These are phyloP conservation scores for Oryzias melastigma DNA, from an alignment of 2,113 vertebrate genomes.

Conservation along the genomic window DNA sequence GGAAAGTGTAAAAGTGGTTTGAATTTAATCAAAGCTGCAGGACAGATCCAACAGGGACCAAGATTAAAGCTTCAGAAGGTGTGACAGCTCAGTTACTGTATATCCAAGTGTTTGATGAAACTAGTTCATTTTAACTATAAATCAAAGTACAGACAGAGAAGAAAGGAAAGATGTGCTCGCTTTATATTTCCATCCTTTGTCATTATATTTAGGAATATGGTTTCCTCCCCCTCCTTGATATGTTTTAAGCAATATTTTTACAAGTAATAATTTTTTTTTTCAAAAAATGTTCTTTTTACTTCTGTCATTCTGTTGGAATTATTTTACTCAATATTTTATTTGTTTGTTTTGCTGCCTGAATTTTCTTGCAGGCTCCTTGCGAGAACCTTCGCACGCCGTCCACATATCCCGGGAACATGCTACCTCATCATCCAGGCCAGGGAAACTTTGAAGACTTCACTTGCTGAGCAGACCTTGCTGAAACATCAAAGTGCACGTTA, in stretches of 20 bases:
- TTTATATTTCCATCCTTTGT: slow-evolving; percentile 13
- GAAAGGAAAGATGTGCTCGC: slow-evolving; percentile 12
- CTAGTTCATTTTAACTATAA: slow-evolving; percentile 58
- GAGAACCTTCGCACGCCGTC: slow-evolving; percentile 92
- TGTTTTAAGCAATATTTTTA: slow-evolving; percentile 13
- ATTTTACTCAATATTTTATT: slow-evolving; percentile 1
- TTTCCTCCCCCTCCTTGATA: slow-evolving; percentile 3
- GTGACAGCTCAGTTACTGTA: slow-evolving; percentile 61
- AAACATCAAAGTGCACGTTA: slow-evolving; percentile 46
- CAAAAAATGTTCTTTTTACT: too few relatives aligned
- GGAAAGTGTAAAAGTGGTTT: slow-evolving; percentile 39
- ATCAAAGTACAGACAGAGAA: slow-evolving; percentile 17
- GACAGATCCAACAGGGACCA: slow-evolving; percentile 37
- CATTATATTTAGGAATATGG: slow-evolving; percentile 14
- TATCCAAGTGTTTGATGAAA: slow-evolving; percentile 59
- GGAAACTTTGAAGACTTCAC: slow-evolving; percentile 99
- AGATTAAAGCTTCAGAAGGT: slow-evolving; percentile 49
- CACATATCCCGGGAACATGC: slow-evolving; percentile 96
- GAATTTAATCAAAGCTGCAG: slow-evolving; percentile 63
- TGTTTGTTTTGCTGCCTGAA: background rate
- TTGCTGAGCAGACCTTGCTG: slow-evolving; percentile 80
- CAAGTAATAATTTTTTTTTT: background rate
- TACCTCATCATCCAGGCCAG: slow-evolving; percentile 97
- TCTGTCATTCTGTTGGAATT: too few relatives aligned
- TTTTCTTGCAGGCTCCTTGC: slow-evolving; percentile 83